phyloP scores from a whole-genome alignment of 1,140 invertebrate species.

The Gryon sp. region DNA sequence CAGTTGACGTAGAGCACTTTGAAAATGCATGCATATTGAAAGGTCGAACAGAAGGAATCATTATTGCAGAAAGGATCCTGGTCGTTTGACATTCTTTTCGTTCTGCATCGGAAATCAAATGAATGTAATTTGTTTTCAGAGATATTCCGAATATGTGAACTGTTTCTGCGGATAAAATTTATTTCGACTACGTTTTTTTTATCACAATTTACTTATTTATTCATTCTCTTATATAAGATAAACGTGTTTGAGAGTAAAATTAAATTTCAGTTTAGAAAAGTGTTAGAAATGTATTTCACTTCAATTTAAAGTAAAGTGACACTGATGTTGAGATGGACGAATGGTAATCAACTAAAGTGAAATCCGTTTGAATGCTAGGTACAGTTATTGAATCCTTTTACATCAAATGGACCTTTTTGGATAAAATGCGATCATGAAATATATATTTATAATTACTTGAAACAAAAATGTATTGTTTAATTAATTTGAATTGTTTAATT shows the following conservation, averaged over 20 bases:
- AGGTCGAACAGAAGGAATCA: conserved; percentile 44
- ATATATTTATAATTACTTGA: conserved; percentile 18
- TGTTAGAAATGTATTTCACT: background rate
- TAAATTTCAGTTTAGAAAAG: background rate
- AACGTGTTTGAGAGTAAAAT: background rate
- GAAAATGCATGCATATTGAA: conserved; percentile 61
- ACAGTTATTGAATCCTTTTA: conserved; percentile 37
- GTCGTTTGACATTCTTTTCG: conserved; percentile 30
- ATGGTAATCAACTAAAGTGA: conserved; percentile 57
- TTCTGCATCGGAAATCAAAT: conserved; percentile 9
- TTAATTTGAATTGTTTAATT: too few relatives aligned
- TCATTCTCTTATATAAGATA: background rate
- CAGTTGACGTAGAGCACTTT: conserved; percentile 39
- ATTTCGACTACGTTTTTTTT: too few relatives aligned
- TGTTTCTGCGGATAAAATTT: background rate
- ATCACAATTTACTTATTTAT: too few relatives aligned
- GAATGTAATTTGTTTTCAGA: conserved; percentile 6
- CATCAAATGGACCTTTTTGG: conserved; percentile 44
- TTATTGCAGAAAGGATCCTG: conserved; percentile 19
- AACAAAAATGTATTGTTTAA: too few relatives aligned
- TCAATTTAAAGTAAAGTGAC: background rate
- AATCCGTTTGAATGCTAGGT: conserved; percentile 42
- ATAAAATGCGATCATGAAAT: conserved; percentile 44
- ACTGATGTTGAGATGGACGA: conserved; percentile 19
- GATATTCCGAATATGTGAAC: conserved; percentile 17